Base-by-base conservation (phyloP, 2,888 invertebrate species). In the Sesamia inferens region DNA sequence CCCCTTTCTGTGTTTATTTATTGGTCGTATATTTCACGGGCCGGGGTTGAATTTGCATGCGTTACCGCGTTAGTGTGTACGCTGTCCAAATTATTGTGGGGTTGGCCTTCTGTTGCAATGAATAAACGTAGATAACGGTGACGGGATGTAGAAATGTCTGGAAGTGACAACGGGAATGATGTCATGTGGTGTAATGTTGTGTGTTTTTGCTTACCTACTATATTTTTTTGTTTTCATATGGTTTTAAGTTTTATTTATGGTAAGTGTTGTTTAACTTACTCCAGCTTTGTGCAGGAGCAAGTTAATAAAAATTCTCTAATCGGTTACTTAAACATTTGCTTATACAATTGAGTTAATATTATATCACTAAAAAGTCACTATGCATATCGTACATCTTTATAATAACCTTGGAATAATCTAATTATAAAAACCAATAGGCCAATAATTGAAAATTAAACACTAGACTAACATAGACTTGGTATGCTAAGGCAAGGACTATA, bases 1-100 rank as follows among this genome's bases (percentile, higher is more conserved):
- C 95, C 96, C 96, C 95, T 94, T 94, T 93, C 91, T 89, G 90
- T 93, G 93, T 96, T 95, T 96, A 96, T 96, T 96, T 96, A 96
- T 96, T 94, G 95, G 94, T 90, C 93, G 93, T 96, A 96, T 96
- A 96, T 95, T 95, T 96, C 95, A 95, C 93, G 90, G 92, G 93
- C 91, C 88, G 87, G 93, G 94, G 91, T 87, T 81, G 87, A 89
- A 93, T 95, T 93, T 93, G 94, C 94, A 94, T 95, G 90, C 91
- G 92, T 91, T 92, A 86, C 87, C 82, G 76, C 79, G 82, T 85
- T 85, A 87, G 87, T 90, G 87, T 90, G 88, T 86, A 87, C 88
- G 89, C 89, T 89, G 91, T 91, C 91, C 90, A 91, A 91, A 92
- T 91, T 88, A 90, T 90, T 89, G 88, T 89, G 89, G 93, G 93